Base-by-base conservation (phyloP, 1,140 invertebrate species). In the Triops cancriformis region DNA sequence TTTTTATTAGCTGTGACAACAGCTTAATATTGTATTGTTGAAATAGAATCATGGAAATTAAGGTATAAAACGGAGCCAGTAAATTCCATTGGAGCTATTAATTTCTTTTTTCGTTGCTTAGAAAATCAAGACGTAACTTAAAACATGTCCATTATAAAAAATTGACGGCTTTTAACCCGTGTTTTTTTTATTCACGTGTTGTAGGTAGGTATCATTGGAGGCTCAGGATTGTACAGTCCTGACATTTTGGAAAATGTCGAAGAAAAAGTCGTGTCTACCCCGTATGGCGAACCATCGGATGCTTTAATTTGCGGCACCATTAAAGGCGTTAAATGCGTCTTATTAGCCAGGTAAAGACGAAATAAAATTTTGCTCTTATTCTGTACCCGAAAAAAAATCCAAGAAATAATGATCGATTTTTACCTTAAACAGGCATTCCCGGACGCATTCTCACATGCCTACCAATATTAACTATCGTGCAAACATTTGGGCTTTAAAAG, bases 141-240 rank as follows among this genome's bases (percentile, higher is more conserved):
- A n/a, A n/a, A n/a, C n/a, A n/a, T n/a, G n/a, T n/a, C n/a, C n/a
- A n/a, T n/a, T n/a, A n/a, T n/a, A n/a, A n/a, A 23, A 5, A 23
- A n/a, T 64, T 64, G 18, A n/a, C 14, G 9, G 5, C 1, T 23
- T 64, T 18, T 9, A 23, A 6, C n/a, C 14, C 4, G 14, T 64
- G 23, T 23, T n/a, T n/a, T 64, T 10, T n/a, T n/a, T 64, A 7
- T 64, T n/a, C 3, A 64, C 51, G 23, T 6, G 14, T 64, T 18
- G 14, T 64, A 97, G 94, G 90, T 99, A 82, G 96, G 95, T 76
- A 97, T 99, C 64, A 98, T 99, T 84, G 95, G 96, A 26, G 97
- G 97, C 0, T 93, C 95, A 51, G 97, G 97, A 0, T 86, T 98
- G 26, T 93, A 96, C 81, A 89, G 97, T 83, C 91, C 94, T 0